Evolutionary conservation across 2,888 invertebrate species (phyloP).

Genomic region (Andrena flavipes): DNA sequence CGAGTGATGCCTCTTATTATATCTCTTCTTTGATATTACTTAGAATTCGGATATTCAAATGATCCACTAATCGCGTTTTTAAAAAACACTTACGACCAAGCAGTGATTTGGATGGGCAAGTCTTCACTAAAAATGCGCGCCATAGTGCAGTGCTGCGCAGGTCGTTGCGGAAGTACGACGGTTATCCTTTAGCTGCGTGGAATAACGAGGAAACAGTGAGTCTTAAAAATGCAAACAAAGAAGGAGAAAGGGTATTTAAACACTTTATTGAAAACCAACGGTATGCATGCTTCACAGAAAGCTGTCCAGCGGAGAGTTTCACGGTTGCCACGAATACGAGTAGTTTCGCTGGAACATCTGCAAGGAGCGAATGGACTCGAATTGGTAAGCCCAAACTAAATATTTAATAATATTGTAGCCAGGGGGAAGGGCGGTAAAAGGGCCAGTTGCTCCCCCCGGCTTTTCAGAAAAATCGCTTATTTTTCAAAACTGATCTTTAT

Average conservation of each 20-base stretch:
- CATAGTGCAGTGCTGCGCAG: background rate
- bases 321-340: background rate
- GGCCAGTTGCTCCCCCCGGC: no score
- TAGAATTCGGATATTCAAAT: background rate
- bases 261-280: constrained; percentile 6
- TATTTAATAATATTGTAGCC: no score
- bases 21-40: no score
- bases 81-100: background rate
- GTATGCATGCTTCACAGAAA: background rate
- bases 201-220: background rate
- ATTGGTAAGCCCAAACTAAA: background rate
- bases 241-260: background rate
- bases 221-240: constrained; percentile 3
- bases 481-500: no score
- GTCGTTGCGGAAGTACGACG: background rate
- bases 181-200: background rate
- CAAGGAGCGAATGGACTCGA: background rate
- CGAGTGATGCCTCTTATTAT: no score
- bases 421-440: no score
- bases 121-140: constrained; percentile 15
- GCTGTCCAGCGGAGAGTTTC: background rate
- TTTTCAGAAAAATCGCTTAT: no score
- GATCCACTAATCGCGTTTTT: background rate
- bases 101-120: background rate
- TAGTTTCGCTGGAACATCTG: background rate